phyloP scores from a whole-genome alignment of 1,140 invertebrate genomes.

The Nautilus pompilius region DNA sequence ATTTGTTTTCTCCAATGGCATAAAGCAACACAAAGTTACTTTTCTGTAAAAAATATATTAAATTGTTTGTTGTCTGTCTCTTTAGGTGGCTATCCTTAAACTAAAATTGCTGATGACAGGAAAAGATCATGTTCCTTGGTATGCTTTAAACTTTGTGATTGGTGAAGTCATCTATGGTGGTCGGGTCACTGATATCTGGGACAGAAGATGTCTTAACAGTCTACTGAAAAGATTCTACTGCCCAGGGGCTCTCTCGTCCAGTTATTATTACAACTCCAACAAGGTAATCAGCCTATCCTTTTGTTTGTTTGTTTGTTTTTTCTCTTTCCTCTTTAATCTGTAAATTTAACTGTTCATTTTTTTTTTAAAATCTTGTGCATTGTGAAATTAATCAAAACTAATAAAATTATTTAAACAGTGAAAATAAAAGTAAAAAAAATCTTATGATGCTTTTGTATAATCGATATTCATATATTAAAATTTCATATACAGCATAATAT shows the following conservation, averaged over 20 bases:
- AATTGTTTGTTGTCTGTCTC: too few species aligned
- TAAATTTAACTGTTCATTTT: neutral
- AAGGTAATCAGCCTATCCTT: constrained; percentile 33
- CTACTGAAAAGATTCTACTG: constrained; percentile 63
- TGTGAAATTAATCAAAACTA: too few species aligned
- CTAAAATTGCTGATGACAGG: constrained; percentile 45
- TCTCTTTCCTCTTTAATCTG: too few species aligned
- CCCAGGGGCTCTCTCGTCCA: constrained; percentile 32
- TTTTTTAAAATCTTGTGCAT: too few species aligned
- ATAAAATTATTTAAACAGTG: too few species aligned
- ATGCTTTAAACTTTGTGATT: constrained; percentile 78
- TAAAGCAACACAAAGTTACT: too few species aligned
- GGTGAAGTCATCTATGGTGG: constrained; percentile 80
- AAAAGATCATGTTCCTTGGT: constrained; percentile 70
- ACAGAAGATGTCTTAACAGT: constrained; percentile 50
- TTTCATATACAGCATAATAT: too few species aligned
- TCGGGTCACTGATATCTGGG: constrained; percentile 60
- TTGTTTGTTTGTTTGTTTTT: neutral
- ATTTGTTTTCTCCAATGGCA: too few species aligned
- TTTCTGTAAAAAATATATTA: too few species aligned
- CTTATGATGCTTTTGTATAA: too few species aligned
- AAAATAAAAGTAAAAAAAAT: too few species aligned
- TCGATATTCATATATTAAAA: too few species aligned
- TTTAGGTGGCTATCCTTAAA: constrained; percentile 48
- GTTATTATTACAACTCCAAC: constrained; percentile 46